Base-by-base conservation (phyloP, 2,888 invertebrate species). In the Nasonia oneida region DNA sequence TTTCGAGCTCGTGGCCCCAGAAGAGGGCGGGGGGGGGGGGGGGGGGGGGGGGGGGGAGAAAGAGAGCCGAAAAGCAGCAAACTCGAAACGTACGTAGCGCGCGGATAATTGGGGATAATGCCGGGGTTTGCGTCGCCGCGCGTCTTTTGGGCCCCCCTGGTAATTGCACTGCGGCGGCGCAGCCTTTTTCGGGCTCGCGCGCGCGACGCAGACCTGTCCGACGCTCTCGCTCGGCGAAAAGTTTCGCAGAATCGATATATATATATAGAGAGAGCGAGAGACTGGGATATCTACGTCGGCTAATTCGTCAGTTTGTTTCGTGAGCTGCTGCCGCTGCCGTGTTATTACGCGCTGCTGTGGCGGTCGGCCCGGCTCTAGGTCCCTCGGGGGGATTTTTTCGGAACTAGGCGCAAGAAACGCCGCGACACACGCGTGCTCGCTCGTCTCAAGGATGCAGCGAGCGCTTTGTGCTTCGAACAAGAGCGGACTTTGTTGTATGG, bases 71-170 rank as follows among this genome's bases (percentile, higher is more conserved):
- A 92, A 92, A 92, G 42, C 23, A 73, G 64, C 77, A 91, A 91
- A 90, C 90, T 91, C 91, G 67, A 90, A 91, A 85, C 82, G 82
- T 82, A 79, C 77, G 77, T 81, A 81, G 64, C 57, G 23, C 90
- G 89, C 91, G 93, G 92, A 93, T 93, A 93, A 93, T 93, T 93
- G 93, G 92, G 91, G 91, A 93, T 93, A 93, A 93, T 93, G 90
- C 88, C 89, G 92, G 92, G 92, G 92, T 93, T 92, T 89, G 89
- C 82, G 81, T 81, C 74, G 83, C 82, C 50, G 18, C 23, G 61
- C 61, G 50, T 50, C 39, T 14, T 47, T 64, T 61, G 23, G 37
- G 47, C 77, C 75, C 61, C 47, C 53, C 87, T 37, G 73, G 93
- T 93, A 93, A 93, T 93, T 93, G 92, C 93, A 92, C 91, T 89